phyloP scores from a whole-genome alignment of 1,140 invertebrate genomes.

The Pissodes strobi region DNA sequence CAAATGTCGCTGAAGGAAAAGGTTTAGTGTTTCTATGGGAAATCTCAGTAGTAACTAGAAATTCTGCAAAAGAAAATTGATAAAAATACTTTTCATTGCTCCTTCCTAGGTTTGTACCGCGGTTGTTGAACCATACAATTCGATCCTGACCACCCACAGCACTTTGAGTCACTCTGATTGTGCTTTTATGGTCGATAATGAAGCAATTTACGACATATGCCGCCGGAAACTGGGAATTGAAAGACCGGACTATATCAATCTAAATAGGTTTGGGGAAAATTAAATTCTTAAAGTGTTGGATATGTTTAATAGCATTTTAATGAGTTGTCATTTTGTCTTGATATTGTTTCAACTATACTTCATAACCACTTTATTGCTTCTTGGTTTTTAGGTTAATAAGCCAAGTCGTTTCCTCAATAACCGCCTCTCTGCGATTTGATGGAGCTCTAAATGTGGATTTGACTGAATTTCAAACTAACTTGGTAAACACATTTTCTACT shows the following conservation, averaged over 20 bases:
- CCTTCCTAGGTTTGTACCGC: conserved; percentile 60
- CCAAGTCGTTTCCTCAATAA: conserved; percentile 72
- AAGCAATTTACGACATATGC: conserved; percentile 91
- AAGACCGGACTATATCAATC: conserved; percentile 77
- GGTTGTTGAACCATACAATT: conserved; percentile 82
- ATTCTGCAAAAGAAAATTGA: too few species aligned
- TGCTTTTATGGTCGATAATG: conserved; percentile 88
- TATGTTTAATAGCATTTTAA: too few species aligned
- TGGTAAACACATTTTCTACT: too few species aligned
- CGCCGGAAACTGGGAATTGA: conserved; percentile 85
- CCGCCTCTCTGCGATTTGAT: conserved; percentile 71
- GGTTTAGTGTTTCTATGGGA: too few species aligned
- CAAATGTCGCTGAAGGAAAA: too few species aligned
- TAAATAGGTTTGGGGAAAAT: conserved; percentile 68
- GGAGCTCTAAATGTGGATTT: conserved; percentile 78
- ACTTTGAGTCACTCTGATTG: conserved; percentile 81
- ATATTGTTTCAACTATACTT: too few species aligned
- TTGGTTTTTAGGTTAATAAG: conserved; percentile 67
- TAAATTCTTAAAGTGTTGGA: too few species aligned
- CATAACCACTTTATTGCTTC: too few species aligned
- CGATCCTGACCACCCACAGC: conserved; percentile 78
- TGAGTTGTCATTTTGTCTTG: too few species aligned
- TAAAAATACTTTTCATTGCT: too few species aligned
- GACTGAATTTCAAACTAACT: conserved; percentile 77
- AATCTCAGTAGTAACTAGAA: too few species aligned